Evolutionary conservation across 2,113 vertebrate species (phyloP).

Genomic region (Cromileptes altivelis): DNA sequence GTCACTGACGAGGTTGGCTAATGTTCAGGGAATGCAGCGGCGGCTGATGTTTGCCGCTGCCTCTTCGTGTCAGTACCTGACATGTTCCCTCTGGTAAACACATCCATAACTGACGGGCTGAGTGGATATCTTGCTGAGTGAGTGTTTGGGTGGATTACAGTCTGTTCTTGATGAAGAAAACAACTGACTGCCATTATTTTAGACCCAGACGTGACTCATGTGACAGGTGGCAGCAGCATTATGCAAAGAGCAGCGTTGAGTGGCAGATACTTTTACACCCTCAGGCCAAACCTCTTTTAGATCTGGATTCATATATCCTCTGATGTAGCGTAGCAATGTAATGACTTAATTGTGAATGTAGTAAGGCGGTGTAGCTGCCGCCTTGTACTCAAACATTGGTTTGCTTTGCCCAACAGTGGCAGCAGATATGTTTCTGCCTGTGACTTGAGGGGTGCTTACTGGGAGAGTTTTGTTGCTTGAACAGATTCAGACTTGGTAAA

Average conservation of each 20-base stretch:
- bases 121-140: constrained; percentile 25
- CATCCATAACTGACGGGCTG: constrained; percentile 49
- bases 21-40: constrained; percentile 79
- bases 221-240: constrained; percentile 34
- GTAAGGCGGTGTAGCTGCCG: not conserved
- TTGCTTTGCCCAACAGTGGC: not conserved
- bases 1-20: constrained; percentile 74
- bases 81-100: constrained; percentile 63
- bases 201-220: constrained; percentile 35
- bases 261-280: constrained; percentile 45
- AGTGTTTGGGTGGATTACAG: constrained; percentile 15
- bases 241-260: constrained; percentile 29
- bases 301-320: constrained; percentile 19
- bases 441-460: not conserved
- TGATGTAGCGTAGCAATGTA: constrained; percentile 7
- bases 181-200: constrained; percentile 14
- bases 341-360: constrained; percentile 1
- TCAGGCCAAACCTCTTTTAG: constrained; percentile 27
- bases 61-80: constrained; percentile 82
- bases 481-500: not conserved
- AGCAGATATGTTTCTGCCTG: constrained; percentile 22
- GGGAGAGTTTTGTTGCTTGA: constrained; percentile 1
- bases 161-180: constrained; percentile 37
- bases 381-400: constrained; percentile 13
- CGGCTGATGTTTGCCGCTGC: constrained; percentile 64